A percentile compares a stretch with the other conserved stretches of the same genome.
These are phyloP conservation scores for Athene cunicularia DNA, from an alignment of 2,113 vertebrate genomes.

Conservation along the genomic window DNA sequence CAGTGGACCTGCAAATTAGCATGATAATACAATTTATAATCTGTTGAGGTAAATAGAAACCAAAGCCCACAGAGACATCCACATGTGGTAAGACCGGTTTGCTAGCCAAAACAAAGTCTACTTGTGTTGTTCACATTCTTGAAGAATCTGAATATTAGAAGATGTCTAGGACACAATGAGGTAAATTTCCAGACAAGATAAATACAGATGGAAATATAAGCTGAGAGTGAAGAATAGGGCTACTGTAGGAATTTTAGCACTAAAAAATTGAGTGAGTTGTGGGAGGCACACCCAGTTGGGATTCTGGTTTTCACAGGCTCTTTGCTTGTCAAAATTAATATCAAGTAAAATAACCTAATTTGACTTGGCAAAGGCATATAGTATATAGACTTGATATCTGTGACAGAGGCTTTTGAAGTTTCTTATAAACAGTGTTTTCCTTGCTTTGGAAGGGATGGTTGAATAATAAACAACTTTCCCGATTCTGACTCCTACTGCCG, in stretches of 20 bases:
- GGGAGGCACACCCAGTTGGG: conserved; percentile 77
- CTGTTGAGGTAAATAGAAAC: conserved; percentile 7
- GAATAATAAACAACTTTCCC: conserved; percentile 78
- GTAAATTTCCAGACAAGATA: conserved; percentile 76
- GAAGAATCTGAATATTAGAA: conserved; percentile 55
- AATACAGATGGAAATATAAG: conserved; percentile 72
- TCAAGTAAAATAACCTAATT: conserved; percentile 83
- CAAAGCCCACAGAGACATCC: conserved; percentile 13
- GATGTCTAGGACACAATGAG: conserved; percentile 43
- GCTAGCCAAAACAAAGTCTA: conserved; percentile 60
- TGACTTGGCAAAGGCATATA: conserved; percentile 77
- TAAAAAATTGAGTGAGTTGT: conserved; percentile 33
- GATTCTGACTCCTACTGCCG: conserved; percentile 1
- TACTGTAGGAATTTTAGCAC: conserved; percentile 69
- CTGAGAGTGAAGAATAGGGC: conserved; percentile 63
- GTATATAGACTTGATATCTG: conserved; percentile 73
- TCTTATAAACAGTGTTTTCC: conserved; percentile 73
- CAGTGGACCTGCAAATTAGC: conserved; percentile 18
- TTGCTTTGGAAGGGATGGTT: conserved; percentile 63
- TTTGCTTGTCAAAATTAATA: conserved; percentile 84
- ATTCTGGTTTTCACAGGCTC: conserved; percentile 80
- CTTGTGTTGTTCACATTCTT: conserved; percentile 49
- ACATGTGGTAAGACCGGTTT: background rate
- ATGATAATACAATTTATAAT: conserved; percentile 49
- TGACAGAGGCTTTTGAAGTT: conserved; percentile 77